Conservation (phyloP, 2,797 vertebrate genomes). For the Dallia pectoralis region DNA sequence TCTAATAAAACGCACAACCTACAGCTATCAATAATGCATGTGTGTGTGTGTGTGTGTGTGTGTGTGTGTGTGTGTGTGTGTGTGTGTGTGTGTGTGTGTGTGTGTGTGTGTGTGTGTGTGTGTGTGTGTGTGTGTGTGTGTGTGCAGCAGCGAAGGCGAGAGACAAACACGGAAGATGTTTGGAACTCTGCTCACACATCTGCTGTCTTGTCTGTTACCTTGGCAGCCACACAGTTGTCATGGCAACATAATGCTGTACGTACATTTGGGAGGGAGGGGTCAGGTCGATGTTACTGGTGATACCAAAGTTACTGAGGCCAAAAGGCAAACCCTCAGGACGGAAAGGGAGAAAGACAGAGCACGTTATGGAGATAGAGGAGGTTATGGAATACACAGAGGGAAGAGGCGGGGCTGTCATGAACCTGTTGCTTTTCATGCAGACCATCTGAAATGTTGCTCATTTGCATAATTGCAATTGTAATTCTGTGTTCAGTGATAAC, state of each 20-base stretch:
- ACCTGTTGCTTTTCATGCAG: neutral
- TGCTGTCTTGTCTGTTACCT: conserved; percentile 76
- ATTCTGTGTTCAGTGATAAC: no score
- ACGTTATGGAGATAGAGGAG: neutral
- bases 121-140: conserved; percentile 9
- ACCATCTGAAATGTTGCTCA: neutral
- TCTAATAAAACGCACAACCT: neutral
- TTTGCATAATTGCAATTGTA: neutral
- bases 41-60: conserved; percentile 11
- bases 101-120: neutral
- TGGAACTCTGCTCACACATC: conserved; percentile 75
- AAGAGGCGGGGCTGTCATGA: neutral
- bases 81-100: neutral
- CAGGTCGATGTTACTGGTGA: conserved; percentile 40
- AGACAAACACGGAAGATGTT: conserved; percentile 60
- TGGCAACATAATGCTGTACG: conserved; percentile 75
- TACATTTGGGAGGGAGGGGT: conserved; percentile 49
- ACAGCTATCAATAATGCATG: conserved; percentile 39
- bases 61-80: conserved; percentile 6
- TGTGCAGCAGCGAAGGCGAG: conserved; percentile 11
- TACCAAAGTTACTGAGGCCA: conserved; percentile 49
- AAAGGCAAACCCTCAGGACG: neutral
- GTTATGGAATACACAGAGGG: neutral
- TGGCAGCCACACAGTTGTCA: conserved; percentile 77
- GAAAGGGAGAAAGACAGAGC: neutral